Conservation (phyloP, 2,888 invertebrate genomes). For the Clistopyga incitator region DNA sequence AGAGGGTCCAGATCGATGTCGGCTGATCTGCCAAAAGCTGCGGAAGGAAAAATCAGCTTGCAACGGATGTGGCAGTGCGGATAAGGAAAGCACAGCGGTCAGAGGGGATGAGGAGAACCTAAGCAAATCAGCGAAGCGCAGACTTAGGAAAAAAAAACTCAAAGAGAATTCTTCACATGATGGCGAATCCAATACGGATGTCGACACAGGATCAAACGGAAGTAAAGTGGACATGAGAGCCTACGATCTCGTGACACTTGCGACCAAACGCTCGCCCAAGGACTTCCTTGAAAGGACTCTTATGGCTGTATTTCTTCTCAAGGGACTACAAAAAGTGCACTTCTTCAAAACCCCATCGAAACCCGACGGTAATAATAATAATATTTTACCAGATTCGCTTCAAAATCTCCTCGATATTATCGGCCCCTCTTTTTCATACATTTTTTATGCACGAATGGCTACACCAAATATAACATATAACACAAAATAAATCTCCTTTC, state of each 20-base stretch:
- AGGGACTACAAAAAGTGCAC: constrained; percentile 88
- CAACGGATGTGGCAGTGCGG: background rate
- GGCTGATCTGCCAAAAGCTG: constrained; percentile 85
- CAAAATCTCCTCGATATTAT: background rate
- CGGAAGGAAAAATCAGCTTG: constrained; percentile 66
- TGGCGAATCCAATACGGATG: constrained; percentile 78
- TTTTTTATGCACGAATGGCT: no score
- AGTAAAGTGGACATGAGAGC: constrained; percentile 84
- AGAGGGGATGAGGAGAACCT: constrained; percentile 39
- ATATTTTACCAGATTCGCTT: background rate
- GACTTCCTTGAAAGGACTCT: constrained; percentile 91
- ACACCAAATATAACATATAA: no score
- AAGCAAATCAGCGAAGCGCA: constrained; percentile 75
- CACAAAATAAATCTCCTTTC: no score
- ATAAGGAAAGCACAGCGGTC: background rate
- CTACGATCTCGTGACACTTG: constrained; percentile 89
- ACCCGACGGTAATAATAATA: constrained; percentile 61
- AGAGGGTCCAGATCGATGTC: constrained; percentile 85
- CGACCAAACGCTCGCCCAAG: constrained; percentile 86
- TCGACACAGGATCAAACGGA: constrained; percentile 63
- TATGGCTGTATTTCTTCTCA: constrained; percentile 91
- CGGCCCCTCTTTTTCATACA: no score
- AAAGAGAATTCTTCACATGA: constrained; percentile 75
- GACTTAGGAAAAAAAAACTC: constrained; percentile 76
- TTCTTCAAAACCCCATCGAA: constrained; percentile 84